Percentiles rank a stretch among this genome's conserved stretches.
phyloP scores from a whole-genome alignment of 1,140 invertebrate genomes.

The Solenopsis invicta region DNA sequence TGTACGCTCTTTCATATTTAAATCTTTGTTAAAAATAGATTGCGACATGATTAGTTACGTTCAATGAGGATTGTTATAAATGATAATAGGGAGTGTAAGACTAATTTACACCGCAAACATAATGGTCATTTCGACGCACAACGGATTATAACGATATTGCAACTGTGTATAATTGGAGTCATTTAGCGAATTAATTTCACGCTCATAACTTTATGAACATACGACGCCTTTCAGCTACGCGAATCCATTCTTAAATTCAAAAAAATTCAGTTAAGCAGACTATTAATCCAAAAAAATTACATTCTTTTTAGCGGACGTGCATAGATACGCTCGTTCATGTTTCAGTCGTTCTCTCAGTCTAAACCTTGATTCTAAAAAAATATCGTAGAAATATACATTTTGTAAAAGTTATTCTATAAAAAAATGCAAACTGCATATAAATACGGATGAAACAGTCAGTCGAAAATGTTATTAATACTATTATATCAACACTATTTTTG shows the following conservation, averaged over 20 bases:
- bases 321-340: neutral
- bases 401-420: too few species aligned
- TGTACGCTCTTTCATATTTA: neutral
- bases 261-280: neutral
- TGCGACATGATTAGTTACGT: neutral
- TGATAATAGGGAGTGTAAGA: conserved; percentile 14
- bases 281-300: neutral
- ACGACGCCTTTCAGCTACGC: neutral
- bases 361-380: neutral
- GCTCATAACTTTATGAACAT: conserved; percentile 28
- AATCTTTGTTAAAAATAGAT: conserved; percentile 3
- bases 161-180: conserved; percentile 50
- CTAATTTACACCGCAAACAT: conserved; percentile 26
- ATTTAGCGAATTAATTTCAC: conserved; percentile 64
- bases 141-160: conserved; percentile 32
- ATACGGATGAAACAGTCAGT: too few species aligned
- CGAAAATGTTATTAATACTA: too few species aligned
- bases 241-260: conserved; percentile 45
- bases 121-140: conserved; percentile 17
- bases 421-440: too few species aligned
- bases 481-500: too few species aligned
- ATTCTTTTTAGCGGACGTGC: neutral
- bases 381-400: neutral
- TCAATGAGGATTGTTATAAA: neutral
- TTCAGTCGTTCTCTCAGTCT: neutral